A percentile compares a stretch with the other conserved stretches of the same genome.
These are phyloP conservation scores for Solenodon paradoxus DNA, from an alignment of 2,113 vertebrate genomes.

Conservation along the genomic window DNA sequence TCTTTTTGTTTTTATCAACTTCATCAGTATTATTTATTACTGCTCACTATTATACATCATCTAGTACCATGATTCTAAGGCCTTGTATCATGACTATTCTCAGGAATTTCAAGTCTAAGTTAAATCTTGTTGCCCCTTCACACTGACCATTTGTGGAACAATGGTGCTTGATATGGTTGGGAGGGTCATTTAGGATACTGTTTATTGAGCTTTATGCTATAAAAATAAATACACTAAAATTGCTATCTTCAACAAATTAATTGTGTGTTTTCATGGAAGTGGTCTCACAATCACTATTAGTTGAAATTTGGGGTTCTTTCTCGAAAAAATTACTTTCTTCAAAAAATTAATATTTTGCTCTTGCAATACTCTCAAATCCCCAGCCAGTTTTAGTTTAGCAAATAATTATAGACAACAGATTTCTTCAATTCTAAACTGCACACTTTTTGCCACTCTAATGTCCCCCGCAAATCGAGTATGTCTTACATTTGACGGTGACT, in stretches of 20 bases:
- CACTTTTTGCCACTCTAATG: too few species aligned
- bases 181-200: neutral
- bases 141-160: neutral
- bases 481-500: too few species aligned
- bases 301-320: neutral
- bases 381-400: neutral
- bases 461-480: too few species aligned
- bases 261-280: neutral
- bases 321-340: neutral
- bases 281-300: neutral
- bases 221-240: constrained; percentile 13
- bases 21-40: neutral
- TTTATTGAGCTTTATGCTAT: neutral
- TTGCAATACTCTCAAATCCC: neutral
- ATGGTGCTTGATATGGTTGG: neutral
- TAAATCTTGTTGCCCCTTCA: neutral
- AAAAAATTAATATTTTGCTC: neutral
- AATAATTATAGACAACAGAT: neutral
- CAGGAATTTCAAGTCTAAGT: neutral
- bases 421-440: too few species aligned
- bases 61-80: neutral
- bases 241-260: neutral
- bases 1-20: neutral
- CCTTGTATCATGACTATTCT: neutral
- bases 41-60: neutral